These are phyloP conservation scores for Lingula anatina DNA, from an alignment of 2,888 invertebrate species.

Conservation along the genomic window DNA sequence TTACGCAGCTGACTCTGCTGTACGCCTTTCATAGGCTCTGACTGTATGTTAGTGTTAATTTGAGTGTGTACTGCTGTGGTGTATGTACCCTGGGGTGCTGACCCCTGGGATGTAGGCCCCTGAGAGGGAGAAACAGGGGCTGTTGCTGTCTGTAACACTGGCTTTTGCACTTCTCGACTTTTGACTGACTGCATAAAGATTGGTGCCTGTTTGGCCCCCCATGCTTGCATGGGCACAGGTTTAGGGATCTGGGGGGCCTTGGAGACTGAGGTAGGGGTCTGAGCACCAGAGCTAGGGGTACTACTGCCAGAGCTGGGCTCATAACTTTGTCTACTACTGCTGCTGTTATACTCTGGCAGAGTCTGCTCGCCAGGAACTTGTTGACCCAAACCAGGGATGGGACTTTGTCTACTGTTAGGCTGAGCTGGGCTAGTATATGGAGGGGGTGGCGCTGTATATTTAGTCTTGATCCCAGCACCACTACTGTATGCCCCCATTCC, in stretches of 20 bases:
- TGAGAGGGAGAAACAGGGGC: slow-evolving; percentile 64
- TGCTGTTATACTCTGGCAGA: no score
- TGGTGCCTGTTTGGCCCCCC: slow-evolving; percentile 83
- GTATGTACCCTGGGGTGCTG: slow-evolving; percentile 52
- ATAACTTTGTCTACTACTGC: no score
- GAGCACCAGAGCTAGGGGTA: neutral
- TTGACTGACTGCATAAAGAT: slow-evolving; percentile 96
- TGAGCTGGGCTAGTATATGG: neutral
- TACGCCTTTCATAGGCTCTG: neutral
- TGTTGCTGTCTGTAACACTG: slow-evolving; percentile 88
- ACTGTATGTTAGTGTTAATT: slow-evolving; percentile 24
- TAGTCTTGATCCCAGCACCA: neutral
- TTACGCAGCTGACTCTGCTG: slow-evolving; percentile 9
- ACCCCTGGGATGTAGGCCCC: slow-evolving; percentile 28
- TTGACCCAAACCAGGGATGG: no score
- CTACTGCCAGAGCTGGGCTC: neutral
- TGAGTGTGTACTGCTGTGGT: slow-evolving; percentile 41
- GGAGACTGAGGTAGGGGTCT: neutral
- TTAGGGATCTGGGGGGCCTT: slow-evolving; percentile 6
- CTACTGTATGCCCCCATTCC: slow-evolving; percentile 5
- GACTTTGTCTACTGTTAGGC: no score
- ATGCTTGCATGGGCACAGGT: slow-evolving; percentile 71
- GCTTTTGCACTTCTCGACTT: slow-evolving; percentile 89
- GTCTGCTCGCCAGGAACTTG: no score
- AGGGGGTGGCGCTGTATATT: neutral